phyloP scores from a whole-genome alignment of 2,797 vertebrate species.

The Poeciliopsis gracilis region DNA sequence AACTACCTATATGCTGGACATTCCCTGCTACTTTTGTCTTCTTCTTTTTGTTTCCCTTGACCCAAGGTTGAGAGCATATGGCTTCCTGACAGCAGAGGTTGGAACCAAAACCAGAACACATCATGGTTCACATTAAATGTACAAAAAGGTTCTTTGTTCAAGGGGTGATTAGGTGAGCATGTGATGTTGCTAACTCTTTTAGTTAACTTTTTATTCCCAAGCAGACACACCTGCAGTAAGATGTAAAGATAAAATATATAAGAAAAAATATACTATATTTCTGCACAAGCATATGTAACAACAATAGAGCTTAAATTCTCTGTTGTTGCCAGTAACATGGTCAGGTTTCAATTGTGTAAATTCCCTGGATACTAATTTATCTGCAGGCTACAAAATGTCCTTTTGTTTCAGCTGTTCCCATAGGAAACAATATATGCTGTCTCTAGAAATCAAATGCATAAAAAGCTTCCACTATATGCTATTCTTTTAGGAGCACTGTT shows the following conservation, averaged over 20 bases:
- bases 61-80: slow-evolving; percentile 20
- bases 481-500: neutral
- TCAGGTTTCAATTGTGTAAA: neutral
- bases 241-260: neutral
- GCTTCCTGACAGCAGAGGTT: slow-evolving; percentile 27
- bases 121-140: slow-evolving; percentile 22
- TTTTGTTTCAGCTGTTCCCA: slow-evolving; percentile 6
- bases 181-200: neutral
- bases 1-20: slow-evolving; percentile 3
- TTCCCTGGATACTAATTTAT: neutral
- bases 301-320: neutral
- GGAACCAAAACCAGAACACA: slow-evolving; percentile 8
- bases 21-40: neutral
- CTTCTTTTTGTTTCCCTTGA: slow-evolving; percentile 17
- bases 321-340: neutral
- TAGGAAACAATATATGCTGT: slow-evolving; percentile 6
- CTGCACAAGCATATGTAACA: neutral
- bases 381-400: neutral
- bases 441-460: slow-evolving; percentile 2
- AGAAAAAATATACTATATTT: neutral
- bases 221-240: neutral
- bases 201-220: neutral
- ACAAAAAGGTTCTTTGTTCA: neutral
- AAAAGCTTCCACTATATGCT: neutral
- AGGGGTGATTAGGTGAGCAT: neutral